Evolutionary conservation across 2,113 vertebrate genomes (phyloP), one percentile per base, ranked within the genome.

Genomic region (Strigops habroptila): DNA sequence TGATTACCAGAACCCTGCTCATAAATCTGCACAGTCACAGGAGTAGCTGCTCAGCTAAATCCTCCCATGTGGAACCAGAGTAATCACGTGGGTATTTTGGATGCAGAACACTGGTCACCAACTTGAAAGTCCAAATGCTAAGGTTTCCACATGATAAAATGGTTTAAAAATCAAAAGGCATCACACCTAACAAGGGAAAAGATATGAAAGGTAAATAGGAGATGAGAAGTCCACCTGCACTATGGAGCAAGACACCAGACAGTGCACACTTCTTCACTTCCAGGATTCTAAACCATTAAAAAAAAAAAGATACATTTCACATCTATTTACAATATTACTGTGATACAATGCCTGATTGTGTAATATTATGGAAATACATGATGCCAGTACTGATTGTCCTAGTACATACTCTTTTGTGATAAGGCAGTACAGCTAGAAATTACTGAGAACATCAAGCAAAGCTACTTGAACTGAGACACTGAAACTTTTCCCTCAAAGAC

Each of bases 381-480:
- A 93, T 92, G 73, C 60, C 78, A 75, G 68, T 75, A 93, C 73
- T 92, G 93, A 88, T 57, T 81, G 86, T 55, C 85, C 63, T 84
- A 28, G 44, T 85, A 92, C 71, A 82, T 43, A 48, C 64, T 82
- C 46, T n/a, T 76, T 76, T 51, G 64, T 1, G 52, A 37, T 88
- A 93, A 90, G 86, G 44, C 60, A 87, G 41, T 74, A 80, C 31
- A 86, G 65, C 82, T 65, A 90, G 85, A 93, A 75, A 27, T 85
- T 71, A 46, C 1, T 39, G 65, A 85, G 96, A 88, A 70, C 44
- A 81, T 98, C 95, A 99, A 89, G 98, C 99, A 86, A 99, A 99
- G 93, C 99, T 99, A 95, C 99, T 99, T 63, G 99, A 99, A 92
- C 99, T 99, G 86, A 99, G 98, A 98, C 99, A 99, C 82, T 99